A percentile compares a stretch with the other conserved stretches of the same genome.
phyloP scores from a whole-genome alignment of 2,113 vertebrate species.

The Chaetura pelagica region DNA sequence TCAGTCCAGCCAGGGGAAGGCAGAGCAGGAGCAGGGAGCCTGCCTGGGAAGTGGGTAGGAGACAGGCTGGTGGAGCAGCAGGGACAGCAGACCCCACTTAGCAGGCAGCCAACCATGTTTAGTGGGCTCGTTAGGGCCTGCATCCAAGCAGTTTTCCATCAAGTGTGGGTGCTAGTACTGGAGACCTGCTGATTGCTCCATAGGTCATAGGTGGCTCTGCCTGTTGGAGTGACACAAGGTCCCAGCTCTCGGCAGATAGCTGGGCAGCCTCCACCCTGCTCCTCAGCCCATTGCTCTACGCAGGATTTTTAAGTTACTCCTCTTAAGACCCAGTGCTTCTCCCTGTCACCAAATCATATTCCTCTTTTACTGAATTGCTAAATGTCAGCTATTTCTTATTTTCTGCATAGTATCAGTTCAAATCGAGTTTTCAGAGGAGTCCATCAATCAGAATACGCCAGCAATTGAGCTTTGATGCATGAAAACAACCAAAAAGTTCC shows the following conservation, averaged over 20 bases:
- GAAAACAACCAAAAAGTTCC: neutral
- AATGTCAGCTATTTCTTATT: neutral
- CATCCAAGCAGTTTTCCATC: rapidly evolving
- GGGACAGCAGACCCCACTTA: neutral
- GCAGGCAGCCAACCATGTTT: neutral
- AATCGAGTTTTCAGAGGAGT: neutral
- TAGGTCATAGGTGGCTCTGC: neutral
- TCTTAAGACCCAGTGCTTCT: neutral
- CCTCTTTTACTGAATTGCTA: neutral
- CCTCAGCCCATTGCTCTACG: neutral
- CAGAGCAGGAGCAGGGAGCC: neutral
- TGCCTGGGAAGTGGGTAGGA: rapidly evolving
- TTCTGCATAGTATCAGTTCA: neutral
- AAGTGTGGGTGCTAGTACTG: neutral
- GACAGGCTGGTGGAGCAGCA: neutral
- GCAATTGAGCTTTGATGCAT: neutral
- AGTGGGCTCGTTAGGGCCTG: rapidly evolving
- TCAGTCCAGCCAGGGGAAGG: neutral
- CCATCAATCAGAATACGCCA: neutral
- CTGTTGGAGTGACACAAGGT: neutral
- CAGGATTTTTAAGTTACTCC: neutral
- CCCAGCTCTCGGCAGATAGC: neutral
- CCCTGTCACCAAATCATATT: neutral
- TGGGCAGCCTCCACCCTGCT: rapidly evolving
- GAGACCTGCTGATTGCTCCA: neutral